phyloP scores from a whole-genome alignment of 2,113 vertebrate species.

The Hystrix brachyura region DNA sequence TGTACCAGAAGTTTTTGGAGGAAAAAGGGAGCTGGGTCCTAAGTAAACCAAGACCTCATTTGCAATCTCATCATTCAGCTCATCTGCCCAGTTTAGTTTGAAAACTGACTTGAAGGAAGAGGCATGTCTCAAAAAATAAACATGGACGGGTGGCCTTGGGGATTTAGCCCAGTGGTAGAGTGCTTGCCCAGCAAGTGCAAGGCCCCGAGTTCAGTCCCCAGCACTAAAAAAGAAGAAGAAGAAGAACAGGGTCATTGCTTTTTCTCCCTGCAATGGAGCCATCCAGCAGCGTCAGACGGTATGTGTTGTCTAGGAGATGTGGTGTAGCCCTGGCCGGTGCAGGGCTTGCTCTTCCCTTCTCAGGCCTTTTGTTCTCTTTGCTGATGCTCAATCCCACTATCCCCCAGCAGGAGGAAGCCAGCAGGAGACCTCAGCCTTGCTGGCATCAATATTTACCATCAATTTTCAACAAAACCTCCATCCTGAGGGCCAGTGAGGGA shows the following conservation, averaged over 20 bases:
- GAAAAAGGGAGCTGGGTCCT: neutral
- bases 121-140: neutral
- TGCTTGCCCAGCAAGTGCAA: too few species aligned
- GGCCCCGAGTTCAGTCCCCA: too few species aligned
- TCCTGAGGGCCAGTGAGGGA: neutral
- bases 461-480: neutral
- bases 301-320: neutral
- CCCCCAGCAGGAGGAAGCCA: neutral
- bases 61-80: conserved; percentile 2
- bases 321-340: too few species aligned
- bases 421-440: neutral
- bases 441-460: neutral
- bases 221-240: too few species aligned
- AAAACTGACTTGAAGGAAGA: conserved; percentile 51
- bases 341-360: neutral
- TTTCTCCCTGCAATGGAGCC: neutral
- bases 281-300: rapidly evolving
- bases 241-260: neutral
- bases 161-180: too few species aligned
- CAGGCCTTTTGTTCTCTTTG: neutral
- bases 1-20: neutral
- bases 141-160: neutral
- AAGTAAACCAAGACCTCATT: neutral
- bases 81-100: conserved; percentile 23
- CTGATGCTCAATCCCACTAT: neutral